Percentiles rank a stretch among this genome's conserved stretches.
These are phyloP conservation scores for Prosapia bicincta DNA, from an alignment of 2,888 invertebrate genomes.

Conservation along the genomic window DNA sequence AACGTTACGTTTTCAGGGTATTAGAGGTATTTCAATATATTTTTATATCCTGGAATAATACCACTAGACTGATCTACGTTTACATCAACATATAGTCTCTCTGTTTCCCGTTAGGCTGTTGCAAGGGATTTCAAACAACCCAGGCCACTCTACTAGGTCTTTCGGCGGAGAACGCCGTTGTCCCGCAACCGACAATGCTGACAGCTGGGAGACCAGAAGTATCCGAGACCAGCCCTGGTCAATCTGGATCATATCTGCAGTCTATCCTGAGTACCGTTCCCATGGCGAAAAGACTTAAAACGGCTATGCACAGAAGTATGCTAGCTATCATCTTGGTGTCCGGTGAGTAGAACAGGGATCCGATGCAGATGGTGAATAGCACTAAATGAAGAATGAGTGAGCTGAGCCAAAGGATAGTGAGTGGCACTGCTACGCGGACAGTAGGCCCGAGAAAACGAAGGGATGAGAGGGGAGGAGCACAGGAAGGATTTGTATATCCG, in stretches of 20 bases:
- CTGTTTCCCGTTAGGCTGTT: too few species aligned
- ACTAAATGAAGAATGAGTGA: conserved; percentile 37
- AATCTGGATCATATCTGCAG: conserved; percentile 42
- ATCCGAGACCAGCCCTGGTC: conserved; percentile 38
- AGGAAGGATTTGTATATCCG: conserved; percentile 40
- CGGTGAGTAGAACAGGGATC: conserved; percentile 17
- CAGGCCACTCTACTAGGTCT: conserved; percentile 56
- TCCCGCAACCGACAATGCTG: conserved; percentile 41
- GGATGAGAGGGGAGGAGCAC: conserved; percentile 33
- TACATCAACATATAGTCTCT: too few species aligned
- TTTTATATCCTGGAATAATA: too few species aligned
- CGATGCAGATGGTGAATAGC: conserved; percentile 32
- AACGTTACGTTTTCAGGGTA: too few species aligned
- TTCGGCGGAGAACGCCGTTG: conserved; percentile 42
- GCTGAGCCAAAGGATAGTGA: conserved; percentile 37
- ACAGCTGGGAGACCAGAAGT: conserved; percentile 45
- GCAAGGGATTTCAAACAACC: conserved; percentile 56
- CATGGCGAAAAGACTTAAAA: conserved; percentile 37
- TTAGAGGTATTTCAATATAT: too few species aligned
- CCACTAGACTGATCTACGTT: too few species aligned
- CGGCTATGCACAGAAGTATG: conserved; percentile 35
- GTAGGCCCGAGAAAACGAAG: conserved; percentile 40
- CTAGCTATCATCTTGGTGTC: conserved; percentile 36
- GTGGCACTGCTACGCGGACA: conserved; percentile 35
- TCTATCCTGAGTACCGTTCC: conserved; percentile 39